A percentile compares a stretch with the other conserved stretches of the same genome.
These are phyloP conservation scores for Halcyon chelicuti DNA, from an alignment of 2,797 vertebrate species.

Conservation along the genomic window DNA sequence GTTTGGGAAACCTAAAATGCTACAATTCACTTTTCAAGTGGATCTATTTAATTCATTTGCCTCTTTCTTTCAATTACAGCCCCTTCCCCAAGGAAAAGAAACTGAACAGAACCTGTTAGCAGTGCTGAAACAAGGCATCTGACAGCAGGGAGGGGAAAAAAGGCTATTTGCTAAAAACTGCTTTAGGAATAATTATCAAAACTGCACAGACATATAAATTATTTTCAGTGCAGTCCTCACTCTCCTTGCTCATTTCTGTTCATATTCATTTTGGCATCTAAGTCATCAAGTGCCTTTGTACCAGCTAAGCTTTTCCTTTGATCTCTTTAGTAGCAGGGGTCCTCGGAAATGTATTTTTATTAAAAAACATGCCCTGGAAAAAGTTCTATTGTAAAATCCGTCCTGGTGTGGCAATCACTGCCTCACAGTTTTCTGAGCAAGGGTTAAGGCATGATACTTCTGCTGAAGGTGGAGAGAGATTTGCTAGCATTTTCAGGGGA, in stretches of 20 bases:
- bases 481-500: background rate
- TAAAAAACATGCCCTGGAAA: conserved; percentile 34
- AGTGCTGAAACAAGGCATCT: background rate
- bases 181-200: conserved; percentile 23
- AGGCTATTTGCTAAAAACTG: conserved; percentile 9
- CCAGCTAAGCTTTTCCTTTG: conserved; percentile 55
- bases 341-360: conserved; percentile 24
- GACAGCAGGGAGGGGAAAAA: background rate
- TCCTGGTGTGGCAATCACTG: background rate
- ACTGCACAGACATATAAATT: background rate
- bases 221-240: background rate
- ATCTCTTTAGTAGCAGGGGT: conserved; percentile 16
- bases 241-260: conserved; percentile 6
- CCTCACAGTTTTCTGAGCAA: background rate
- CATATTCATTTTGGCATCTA: background rate
- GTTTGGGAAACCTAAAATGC: background rate
- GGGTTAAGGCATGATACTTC: background rate
- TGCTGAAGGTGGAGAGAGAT: background rate
- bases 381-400: background rate
- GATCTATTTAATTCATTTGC: conserved; percentile 7
- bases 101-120: background rate
- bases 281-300: background rate
- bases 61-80: background rate
- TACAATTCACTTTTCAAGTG: background rate
- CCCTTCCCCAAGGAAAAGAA: conserved; percentile 14